Percentiles rank a stretch among this genome's conserved stretches.
These are phyloP conservation scores for Lymantria dispar DNA, from an alignment of 2,888 invertebrate genomes.

Conservation along the genomic window DNA sequence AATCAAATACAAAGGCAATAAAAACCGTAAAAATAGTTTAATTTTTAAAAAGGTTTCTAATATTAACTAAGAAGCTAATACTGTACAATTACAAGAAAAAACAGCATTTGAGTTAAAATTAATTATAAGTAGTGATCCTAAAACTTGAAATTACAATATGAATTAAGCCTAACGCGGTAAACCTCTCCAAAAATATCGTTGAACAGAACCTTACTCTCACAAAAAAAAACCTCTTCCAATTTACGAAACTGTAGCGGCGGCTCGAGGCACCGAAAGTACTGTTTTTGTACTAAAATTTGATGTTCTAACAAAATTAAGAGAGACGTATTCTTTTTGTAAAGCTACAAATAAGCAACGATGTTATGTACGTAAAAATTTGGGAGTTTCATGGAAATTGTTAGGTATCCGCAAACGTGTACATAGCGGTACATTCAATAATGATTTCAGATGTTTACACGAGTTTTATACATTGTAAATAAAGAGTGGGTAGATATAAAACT, in stretches of 20 bases:
- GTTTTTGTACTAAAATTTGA: slow-evolving; percentile 7
- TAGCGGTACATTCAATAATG: not conserved
- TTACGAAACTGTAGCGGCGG: not conserved
- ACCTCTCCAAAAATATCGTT: not conserved
- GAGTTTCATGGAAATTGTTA: not conserved
- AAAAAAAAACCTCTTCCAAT: slow-evolving; percentile 3
- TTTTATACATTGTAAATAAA: not conserved
- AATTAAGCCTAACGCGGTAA: not conserved
- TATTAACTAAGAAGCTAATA: too few species aligned
- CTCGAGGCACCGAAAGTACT: not conserved
- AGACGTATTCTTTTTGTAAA: slow-evolving; percentile 3
- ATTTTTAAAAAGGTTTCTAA: too few species aligned
- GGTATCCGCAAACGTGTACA: not conserved
- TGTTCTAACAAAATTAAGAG: slow-evolving; percentile 18
- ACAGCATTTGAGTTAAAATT: too few species aligned
- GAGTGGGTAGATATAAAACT: too few species aligned
- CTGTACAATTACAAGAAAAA: too few species aligned
- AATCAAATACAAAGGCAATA: too few species aligned
- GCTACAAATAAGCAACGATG: not conserved
- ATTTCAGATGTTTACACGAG: too few species aligned
- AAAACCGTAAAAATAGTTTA: too few species aligned
- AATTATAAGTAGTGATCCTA: too few species aligned
- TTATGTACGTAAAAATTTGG: not conserved
- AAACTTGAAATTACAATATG: too few species aligned
- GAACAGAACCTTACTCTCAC: not conserved